A percentile compares a stretch with the other conserved stretches of the same genome.
phyloP scores from a whole-genome alignment of 2,797 vertebrate species.

The Carduelis carduelis region DNA sequence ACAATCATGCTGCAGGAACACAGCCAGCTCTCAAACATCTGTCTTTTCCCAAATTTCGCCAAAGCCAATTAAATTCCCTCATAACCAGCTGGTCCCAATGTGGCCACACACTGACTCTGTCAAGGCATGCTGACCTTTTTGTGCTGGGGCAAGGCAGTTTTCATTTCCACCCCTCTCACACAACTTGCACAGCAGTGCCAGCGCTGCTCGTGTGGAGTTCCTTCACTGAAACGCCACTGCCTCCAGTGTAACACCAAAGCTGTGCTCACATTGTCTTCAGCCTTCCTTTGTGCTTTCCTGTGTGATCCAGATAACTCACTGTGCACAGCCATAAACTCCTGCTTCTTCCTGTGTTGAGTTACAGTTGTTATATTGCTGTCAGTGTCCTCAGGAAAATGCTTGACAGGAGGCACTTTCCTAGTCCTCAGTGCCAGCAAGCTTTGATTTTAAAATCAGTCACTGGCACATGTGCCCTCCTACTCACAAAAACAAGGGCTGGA shows the following conservation, averaged over 20 bases:
- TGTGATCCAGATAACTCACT: background rate
- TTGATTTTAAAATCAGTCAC: background rate
- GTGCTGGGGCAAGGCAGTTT: background rate
- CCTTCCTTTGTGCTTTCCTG: background rate
- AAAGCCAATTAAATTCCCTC: conserved; percentile 10
- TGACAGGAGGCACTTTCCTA: background rate
- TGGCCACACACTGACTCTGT: background rate
- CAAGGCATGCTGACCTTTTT: background rate
- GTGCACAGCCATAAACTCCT: background rate
- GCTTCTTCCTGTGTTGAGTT: background rate
- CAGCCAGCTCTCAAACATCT: conserved; percentile 41
- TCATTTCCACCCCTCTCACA: background rate
- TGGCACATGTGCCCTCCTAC: background rate
- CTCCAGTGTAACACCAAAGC: background rate
- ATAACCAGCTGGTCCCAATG: conserved; percentile 20
- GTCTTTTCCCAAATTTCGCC: conserved; percentile 24
- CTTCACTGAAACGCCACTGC: background rate
- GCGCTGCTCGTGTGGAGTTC: background rate
- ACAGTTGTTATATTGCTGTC: background rate
- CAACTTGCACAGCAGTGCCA: background rate
- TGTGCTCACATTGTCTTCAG: background rate
- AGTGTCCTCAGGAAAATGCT: background rate
- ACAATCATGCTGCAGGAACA: background rate
- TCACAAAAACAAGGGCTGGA: background rate
- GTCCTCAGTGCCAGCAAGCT: background rate